Evolutionary conservation across 2,113 vertebrate genomes (phyloP).

Genomic region (Albula goreensis): DNA sequence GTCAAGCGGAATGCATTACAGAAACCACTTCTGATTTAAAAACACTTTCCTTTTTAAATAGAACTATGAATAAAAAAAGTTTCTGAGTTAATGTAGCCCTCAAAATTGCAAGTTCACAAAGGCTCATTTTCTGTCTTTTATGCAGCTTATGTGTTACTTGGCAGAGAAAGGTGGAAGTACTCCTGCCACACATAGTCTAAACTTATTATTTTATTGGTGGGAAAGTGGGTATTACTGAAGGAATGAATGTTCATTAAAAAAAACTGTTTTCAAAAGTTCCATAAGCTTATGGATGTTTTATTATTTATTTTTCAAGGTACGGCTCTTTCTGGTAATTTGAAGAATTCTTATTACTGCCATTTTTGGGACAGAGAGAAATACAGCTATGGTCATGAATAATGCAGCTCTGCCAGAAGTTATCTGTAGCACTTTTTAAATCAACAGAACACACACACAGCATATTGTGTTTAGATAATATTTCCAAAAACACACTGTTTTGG

Average conservation of each 20-base stretch:
- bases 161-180: background rate
- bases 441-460: background rate
- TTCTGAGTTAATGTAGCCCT: background rate
- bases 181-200: background rate
- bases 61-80: background rate
- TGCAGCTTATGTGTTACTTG: background rate
- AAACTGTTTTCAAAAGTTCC: conserved; percentile 5
- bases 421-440: background rate
- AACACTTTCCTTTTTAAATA: background rate
- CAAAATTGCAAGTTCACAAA: background rate
- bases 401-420: background rate
- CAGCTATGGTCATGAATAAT: background rate
- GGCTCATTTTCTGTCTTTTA: background rate
- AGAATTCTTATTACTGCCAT: conserved; percentile 1
- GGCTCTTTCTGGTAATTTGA: background rate
- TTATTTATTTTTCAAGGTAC: background rate
- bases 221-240: conserved; percentile 9
- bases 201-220: background rate
- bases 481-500: background rate
- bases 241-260: background rate
- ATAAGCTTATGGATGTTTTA: conserved; percentile 1
- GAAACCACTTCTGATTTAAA: background rate
- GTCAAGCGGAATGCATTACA: background rate
- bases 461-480: background rate
- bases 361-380: background rate